Percentiles rank a stretch among this genome's conserved stretches.
phyloP scores from a whole-genome alignment of 2,113 vertebrate genomes.

The Vimba vimba region DNA sequence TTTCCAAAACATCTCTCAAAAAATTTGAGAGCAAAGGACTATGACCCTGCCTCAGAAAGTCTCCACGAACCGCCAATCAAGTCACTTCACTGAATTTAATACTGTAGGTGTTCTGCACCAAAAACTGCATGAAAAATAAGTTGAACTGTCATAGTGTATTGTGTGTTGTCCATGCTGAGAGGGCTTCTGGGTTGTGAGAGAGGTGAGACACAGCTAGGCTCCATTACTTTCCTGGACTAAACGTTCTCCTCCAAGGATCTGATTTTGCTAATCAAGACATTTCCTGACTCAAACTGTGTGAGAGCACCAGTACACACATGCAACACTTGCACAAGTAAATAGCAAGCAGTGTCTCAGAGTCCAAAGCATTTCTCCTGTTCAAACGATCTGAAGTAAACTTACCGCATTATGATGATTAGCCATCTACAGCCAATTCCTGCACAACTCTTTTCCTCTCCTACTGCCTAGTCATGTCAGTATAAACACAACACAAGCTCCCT shows the following conservation, averaged over 20 bases:
- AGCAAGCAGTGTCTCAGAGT: slow-evolving; percentile 34
- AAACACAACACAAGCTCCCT: slow-evolving; percentile 41
- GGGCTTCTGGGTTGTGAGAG: background rate
- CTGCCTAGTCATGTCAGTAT: slow-evolving; percentile 9
- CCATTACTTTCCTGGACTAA: slow-evolving; percentile 1
- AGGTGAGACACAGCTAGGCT: slow-evolving; percentile 1
- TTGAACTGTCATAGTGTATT: slow-evolving; percentile 4
- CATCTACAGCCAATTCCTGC: slow-evolving; percentile 31
- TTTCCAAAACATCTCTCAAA: too few species aligned
- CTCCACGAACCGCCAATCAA: slow-evolving; percentile 52
- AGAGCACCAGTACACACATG: slow-evolving; percentile 8
- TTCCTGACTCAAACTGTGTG: slow-evolving; percentile 11
- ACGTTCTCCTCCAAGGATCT: slow-evolving; percentile 23
- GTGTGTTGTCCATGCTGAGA: slow-evolving; percentile 21
- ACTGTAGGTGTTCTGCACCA: slow-evolving; percentile 16
- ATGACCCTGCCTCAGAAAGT: slow-evolving; percentile 42
- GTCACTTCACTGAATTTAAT: slow-evolving; percentile 29
- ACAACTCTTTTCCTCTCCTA: slow-evolving; percentile 18
- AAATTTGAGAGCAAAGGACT: slow-evolving; percentile 2
- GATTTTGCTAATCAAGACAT: slow-evolving; percentile 29
- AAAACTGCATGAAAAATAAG: slow-evolving; percentile 23
- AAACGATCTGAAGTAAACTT: slow-evolving; percentile 30
- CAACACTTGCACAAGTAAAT: slow-evolving; percentile 21
- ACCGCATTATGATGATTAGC: slow-evolving; percentile 45
- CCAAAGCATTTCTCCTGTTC: slow-evolving; percentile 32